These are phyloP conservation scores for Rhinatrema bivittatum DNA, from an alignment of 2,797 vertebrate genomes.

Conservation along the genomic window DNA sequence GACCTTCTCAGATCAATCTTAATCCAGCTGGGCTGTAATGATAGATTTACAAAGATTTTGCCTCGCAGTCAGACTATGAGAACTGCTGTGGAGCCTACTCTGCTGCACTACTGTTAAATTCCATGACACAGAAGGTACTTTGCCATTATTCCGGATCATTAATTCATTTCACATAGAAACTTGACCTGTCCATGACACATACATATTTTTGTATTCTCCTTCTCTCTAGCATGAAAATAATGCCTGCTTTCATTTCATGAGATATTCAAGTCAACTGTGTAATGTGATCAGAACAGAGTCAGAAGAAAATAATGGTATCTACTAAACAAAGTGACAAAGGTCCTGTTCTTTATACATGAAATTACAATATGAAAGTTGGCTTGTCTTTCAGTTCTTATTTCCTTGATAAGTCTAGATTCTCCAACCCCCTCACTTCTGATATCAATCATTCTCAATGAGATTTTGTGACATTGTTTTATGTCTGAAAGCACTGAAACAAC, in stretches of 20 bases:
- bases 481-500: not conserved
- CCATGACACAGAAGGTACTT: constrained; percentile 28
- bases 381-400: not conserved
- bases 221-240: too few relatives aligned
- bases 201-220: too few relatives aligned
- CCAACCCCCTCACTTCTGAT: not conserved
- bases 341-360: not conserved
- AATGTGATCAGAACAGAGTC: too few relatives aligned
- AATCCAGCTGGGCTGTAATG: constrained; percentile 15
- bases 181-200: constrained; percentile 17
- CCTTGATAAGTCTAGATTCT: too few relatives aligned
- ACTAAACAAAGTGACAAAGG: constrained; percentile 5
- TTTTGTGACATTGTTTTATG: accelerated
- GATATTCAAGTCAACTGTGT: too few relatives aligned
- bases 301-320: constrained; percentile 6
- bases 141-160: constrained; percentile 40
- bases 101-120: constrained; percentile 38
- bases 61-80: constrained; percentile 11
- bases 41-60: constrained; percentile 33
- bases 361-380: not conserved
- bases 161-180: constrained; percentile 30
- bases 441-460: not conserved
- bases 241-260: too few relatives aligned
- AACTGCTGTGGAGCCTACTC: constrained; percentile 10
- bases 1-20: constrained; percentile 30